A percentile compares a stretch with the other conserved stretches of the same genome.
These are phyloP conservation scores for Euthynnus affinis DNA, from an alignment of 2,797 vertebrate species.

Conservation along the genomic window DNA sequence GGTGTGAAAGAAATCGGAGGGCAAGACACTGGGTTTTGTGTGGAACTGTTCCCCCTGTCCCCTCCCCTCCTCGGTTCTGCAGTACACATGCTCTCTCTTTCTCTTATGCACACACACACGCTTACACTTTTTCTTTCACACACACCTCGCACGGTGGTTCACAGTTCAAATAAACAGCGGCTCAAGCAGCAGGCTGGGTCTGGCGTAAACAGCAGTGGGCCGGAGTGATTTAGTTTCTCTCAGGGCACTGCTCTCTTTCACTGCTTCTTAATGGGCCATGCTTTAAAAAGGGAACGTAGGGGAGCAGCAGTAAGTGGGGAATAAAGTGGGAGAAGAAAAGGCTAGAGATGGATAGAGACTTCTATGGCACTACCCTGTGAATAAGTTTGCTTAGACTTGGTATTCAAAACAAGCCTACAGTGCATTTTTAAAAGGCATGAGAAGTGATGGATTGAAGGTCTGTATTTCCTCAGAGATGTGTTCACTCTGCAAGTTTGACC, in stretches of 20 bases:
- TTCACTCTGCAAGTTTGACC: constrained; percentile 54
- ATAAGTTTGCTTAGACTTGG: constrained; percentile 10
- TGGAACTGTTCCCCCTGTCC: constrained; percentile 54
- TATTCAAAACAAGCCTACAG: constrained; percentile 39
- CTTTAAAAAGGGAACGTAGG: constrained; percentile 59
- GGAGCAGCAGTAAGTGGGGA: constrained; percentile 49
- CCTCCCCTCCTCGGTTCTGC: constrained; percentile 45
- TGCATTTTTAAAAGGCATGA: constrained; percentile 33
- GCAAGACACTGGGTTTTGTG: constrained; percentile 78
- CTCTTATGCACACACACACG: constrained; percentile 41
- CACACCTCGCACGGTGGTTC: constrained; percentile 75
- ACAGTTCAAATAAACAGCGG: constrained; percentile 86
- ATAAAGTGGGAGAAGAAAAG: constrained; percentile 49
- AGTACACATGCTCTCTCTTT: constrained; percentile 55
- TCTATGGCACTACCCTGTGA: constrained; percentile 23
- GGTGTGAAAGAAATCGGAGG: constrained; percentile 76
- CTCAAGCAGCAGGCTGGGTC: constrained; percentile 54
- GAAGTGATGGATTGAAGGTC: constrained; percentile 39
- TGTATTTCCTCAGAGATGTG: constrained; percentile 33
- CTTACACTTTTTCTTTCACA: constrained; percentile 70
- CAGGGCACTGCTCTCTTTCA: constrained; percentile 68
- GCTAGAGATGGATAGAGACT: constrained; percentile 34
- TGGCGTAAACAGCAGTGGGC: constrained; percentile 73
- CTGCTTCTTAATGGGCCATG: constrained; percentile 72
- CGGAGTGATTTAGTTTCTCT: constrained; percentile 74